Evolutionary conservation across 2,797 vertebrate species (phyloP).

Genomic region (Austrolebias charrua): DNA sequence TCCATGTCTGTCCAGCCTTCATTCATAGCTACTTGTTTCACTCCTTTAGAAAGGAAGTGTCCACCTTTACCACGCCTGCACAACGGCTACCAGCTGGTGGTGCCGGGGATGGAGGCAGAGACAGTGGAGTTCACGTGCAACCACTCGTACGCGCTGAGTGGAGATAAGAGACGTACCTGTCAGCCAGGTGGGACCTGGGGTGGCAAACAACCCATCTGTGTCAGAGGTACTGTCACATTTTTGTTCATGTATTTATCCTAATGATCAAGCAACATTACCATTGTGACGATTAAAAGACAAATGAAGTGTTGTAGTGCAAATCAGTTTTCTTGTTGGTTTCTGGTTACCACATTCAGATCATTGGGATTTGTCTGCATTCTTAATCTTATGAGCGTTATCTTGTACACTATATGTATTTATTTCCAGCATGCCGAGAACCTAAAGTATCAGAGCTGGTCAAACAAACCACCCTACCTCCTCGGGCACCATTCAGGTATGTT

Average conservation of each 20-base stretch:
- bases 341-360: constrained; percentile 2
- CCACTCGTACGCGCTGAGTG: constrained; percentile 90
- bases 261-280: too few relatives aligned
- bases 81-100: constrained; percentile 85
- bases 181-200: constrained; percentile 89
- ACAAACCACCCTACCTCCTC: constrained; percentile 87
- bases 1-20: neutral
- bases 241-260: neutral
- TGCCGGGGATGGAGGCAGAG: constrained; percentile 77
- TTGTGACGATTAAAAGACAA: too few relatives aligned
- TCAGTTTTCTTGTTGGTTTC: neutral
- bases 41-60: constrained; percentile 81
- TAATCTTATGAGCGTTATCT: constrained; percentile 10
- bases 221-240: constrained; percentile 84
- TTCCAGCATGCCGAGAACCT: constrained; percentile 92
- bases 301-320: too few relatives aligned
- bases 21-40: constrained; percentile 19
- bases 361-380: too few relatives aligned
- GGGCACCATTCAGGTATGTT: constrained; percentile 86
- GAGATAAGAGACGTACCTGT: constrained; percentile 84
- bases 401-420: constrained; percentile 25
- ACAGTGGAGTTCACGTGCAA: constrained; percentile 89
- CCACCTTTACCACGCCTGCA: constrained; percentile 83
- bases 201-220: constrained; percentile 89
- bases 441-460: constrained; percentile 95